Evolutionary conservation across 2,888 invertebrate species (phyloP).

Genomic region (Cremastinae sp.): DNA sequence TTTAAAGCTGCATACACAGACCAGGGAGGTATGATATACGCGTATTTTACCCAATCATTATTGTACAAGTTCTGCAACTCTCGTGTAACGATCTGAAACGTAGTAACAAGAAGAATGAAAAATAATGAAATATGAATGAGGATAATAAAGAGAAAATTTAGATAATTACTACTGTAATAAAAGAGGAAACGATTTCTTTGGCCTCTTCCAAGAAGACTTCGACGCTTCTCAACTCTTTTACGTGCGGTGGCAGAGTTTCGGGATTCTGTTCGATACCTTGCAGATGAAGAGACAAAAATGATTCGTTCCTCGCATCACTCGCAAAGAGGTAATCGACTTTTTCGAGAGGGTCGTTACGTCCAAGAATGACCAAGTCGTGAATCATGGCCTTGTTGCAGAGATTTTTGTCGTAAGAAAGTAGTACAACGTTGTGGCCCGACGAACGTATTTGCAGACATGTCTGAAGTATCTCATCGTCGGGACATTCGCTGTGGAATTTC

Average conservation of each 20-base stretch:
- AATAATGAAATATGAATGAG: constrained; percentile 3
- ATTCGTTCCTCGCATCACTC: constrained; percentile 59
- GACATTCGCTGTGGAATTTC: constrained; percentile 72
- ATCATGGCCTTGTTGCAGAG: constrained; percentile 79
- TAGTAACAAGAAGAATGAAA: constrained; percentile 4
- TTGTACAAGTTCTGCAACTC: constrained; percentile 75
- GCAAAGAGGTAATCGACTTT: constrained; percentile 71
- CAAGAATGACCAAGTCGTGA: constrained; percentile 71
- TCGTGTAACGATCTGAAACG: constrained; percentile 70
- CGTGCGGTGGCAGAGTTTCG: constrained; percentile 48
- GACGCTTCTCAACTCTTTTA: constrained; percentile 65
- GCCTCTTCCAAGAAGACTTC: constrained; percentile 71
- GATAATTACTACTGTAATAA: constrained; percentile 69
- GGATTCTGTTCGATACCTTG: constrained; percentile 49
- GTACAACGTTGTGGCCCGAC: constrained; percentile 72
- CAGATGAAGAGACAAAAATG: constrained; percentile 53
- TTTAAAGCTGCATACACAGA: constrained; percentile 70
- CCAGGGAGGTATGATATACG: constrained; percentile 78
- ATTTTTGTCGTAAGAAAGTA: constrained; percentile 79
- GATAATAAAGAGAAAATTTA: not conserved
- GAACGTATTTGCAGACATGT: constrained; percentile 79
- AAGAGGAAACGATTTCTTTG: constrained; percentile 67
- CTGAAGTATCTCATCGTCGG: constrained; percentile 81
- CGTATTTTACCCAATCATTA: constrained; percentile 73
- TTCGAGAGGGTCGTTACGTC: constrained; percentile 73